Base-by-base conservation (phyloP, 2,888 invertebrate species). In the Chrysodeixis includens region DNA sequence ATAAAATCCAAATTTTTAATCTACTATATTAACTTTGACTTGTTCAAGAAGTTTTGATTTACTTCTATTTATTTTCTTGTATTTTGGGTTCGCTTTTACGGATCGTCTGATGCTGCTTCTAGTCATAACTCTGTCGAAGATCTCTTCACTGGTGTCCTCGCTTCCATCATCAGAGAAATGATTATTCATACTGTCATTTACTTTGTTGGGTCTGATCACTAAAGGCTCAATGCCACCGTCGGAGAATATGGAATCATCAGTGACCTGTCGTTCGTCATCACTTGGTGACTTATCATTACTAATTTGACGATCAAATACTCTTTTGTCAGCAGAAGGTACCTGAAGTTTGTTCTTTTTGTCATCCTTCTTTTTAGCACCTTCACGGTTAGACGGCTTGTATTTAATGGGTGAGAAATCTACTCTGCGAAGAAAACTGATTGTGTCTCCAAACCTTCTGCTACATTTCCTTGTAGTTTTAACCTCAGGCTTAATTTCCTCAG, bases 321-420 rank as follows among this genome's bases (percentile, higher is more conserved):
- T 87, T 30, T 86, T 85, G 58, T 89, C 86, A 22, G 84, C 60
- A 58, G 78, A 71, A 1, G 93, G 93, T 2, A 92, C 88, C 81
- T 93, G 91, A 64, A 92, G 69, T 65, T 84, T 88, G 67, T 90
- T 90, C 62, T 94, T 93, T 71, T 92, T 93, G 62, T 92, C 92
- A 4, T 92, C 92, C 70, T 93, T 92, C 79, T 93, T 93, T 72
- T 93, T 94, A 1, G 79, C 79, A 30, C 82, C 83, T 66, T 92
- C 92, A 5, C 91, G 78, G 78, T 86, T 92, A 54, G 86, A 81
- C 0, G 94, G 93, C 69, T 95, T 95, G 69, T 93, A 93, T 84
- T 94, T 95, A 86, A 94, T 95, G 5, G 95, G 95, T 1, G 95
- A 95, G 75, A 95, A 95, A 68, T 95, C 95, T 1, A 95, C 94